phyloP scores from a whole-genome alignment of 1,140 invertebrate species.

The Macrosteles quadrilineatus region DNA sequence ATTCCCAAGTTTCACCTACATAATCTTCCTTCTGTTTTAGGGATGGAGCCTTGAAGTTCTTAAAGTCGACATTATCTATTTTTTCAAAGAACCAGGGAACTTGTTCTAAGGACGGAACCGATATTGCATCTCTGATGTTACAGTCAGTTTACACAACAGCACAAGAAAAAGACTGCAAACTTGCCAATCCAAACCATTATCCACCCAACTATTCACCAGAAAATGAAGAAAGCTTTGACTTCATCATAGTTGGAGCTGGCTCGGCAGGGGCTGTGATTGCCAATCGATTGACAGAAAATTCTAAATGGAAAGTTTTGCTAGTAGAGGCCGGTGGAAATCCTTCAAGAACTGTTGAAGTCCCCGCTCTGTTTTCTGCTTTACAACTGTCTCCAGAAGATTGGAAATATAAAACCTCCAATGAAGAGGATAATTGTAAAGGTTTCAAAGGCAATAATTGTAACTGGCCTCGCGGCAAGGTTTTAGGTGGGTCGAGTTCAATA shows the following conservation, averaged over 20 bases:
- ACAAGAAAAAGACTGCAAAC: background rate
- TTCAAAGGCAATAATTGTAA: constrained; percentile 53
- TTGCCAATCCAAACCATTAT: constrained; percentile 53
- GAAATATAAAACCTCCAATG: constrained; percentile 88
- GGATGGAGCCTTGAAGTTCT: background rate
- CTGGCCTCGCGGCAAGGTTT: constrained; percentile 58
- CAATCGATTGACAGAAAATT: constrained; percentile 64
- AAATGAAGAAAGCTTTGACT: constrained; percentile 66
- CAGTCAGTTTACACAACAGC: background rate
- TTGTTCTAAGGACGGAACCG: background rate
- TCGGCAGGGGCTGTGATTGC: constrained; percentile 71
- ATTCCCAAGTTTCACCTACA: too few relatives aligned
- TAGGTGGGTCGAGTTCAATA: constrained; percentile 80
- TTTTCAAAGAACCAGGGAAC: background rate
- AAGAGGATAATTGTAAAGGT: constrained; percentile 50
- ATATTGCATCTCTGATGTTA: background rate
- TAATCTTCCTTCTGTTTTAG: background rate
- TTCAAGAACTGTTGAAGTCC: constrained; percentile 57
- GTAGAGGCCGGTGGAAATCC: constrained; percentile 67
- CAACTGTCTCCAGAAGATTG: constrained; percentile 83
- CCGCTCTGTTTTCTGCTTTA: constrained; percentile 49
- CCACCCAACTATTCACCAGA: constrained; percentile 58
- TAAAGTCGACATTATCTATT: background rate
- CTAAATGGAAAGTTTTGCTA: constrained; percentile 65
- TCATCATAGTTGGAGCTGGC: constrained; percentile 83